Evolutionary conservation across 2,113 vertebrate species (phyloP), one percentile per base, ranked within the genome.

Genomic region (Sapayoa aenigma): DNA sequence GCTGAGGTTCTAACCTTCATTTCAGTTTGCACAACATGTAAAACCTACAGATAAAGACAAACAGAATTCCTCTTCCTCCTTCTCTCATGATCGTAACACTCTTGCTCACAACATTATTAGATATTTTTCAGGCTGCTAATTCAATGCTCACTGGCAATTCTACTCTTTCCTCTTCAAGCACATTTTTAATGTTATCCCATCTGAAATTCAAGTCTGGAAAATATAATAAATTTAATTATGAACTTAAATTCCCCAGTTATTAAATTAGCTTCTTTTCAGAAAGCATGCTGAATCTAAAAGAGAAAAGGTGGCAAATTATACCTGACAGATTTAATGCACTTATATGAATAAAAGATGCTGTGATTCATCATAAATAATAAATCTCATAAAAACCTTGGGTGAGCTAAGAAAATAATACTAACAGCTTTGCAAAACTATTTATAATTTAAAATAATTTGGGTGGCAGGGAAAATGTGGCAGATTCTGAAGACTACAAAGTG

Each of bases 331-430:
- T 68, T 93, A 93, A 93, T 75, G 44, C 35, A 72, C 39, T 91
- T 85, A 67, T 37, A 93, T 94, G 84, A 94, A 96, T 93, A 96
- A 84, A 94, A 90, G 75, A 80, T 87, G n/a, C 42, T 85, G 60
- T 84, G 93, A 93, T 89, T 94, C 82, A 93, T 80, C 79, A 84
- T 1, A 90, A 72, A 83, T 74, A 93, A 71, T 62, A 92, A 31
- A 28, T 46, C 73, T 86, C 88, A 47, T 6, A 94, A 79, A 87
- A 72, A 87, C 56, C 17, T 44, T 39, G 71, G 31, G 65, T 84
- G 76, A 92, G 65, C 65, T 74, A 44, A 89, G 82, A 91, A 94
- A 91, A 91, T 88, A 86, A 93, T 27, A 49, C 65, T 80, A 88
- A 86, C 18, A 94, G 75, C 55, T 90, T 86, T 89, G 76, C 77